Conservation (phyloP, 2,888 invertebrate genomes). For the Hedya salicella region DNA sequence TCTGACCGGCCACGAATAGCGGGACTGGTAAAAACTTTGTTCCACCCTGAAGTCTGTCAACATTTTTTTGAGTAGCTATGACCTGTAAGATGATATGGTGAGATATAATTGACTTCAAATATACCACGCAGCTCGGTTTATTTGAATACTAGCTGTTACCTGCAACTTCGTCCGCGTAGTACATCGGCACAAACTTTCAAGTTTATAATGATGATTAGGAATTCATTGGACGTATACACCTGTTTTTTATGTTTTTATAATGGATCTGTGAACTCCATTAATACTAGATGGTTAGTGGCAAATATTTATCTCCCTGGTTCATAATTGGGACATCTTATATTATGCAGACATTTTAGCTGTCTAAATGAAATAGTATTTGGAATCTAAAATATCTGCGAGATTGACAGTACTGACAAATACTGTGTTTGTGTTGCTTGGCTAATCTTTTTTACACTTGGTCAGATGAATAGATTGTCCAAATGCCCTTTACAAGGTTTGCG, state of each 20-base stretch:
- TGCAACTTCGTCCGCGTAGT: no score
- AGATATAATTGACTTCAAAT: background rate
- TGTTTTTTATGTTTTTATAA: background rate
- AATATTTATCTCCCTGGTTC: no score
- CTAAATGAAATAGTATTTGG: background rate
- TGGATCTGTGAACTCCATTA: no score
- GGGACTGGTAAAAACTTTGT: conserved; percentile 45
- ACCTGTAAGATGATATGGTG: conserved; percentile 10
- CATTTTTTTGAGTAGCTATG: background rate
- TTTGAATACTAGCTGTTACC: no score
- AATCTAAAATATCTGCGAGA: background rate
- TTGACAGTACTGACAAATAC: background rate
- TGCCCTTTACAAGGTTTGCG: conserved; percentile 25
- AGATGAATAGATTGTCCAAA: conserved; percentile 29
- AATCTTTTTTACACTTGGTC: conserved; percentile 12
- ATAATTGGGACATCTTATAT: background rate
- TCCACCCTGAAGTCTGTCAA: conserved; percentile 19
- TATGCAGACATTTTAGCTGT: background rate
- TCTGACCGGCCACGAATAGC: conserved; percentile 65
- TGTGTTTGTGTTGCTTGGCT: background rate
- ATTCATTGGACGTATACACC: no score
- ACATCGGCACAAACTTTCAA: no score
- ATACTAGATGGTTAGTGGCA: no score
- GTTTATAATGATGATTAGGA: no score
- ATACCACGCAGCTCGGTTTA: background rate